Base-by-base conservation (phyloP, 2,888 invertebrate species). In the Orchesella flavescens region DNA sequence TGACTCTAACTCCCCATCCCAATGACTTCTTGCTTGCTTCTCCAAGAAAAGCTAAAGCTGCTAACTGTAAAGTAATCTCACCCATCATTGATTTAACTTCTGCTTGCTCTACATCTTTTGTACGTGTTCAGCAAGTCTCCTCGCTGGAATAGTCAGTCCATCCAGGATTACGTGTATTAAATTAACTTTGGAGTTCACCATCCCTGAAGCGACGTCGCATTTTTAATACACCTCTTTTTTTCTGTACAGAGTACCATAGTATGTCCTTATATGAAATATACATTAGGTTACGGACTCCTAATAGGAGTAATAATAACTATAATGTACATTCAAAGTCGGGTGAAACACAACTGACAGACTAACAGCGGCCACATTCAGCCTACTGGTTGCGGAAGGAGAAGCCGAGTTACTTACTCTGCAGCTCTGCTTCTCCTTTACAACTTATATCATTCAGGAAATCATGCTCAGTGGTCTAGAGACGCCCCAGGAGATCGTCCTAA, bases 401-500 rank as follows among this genome's bases (percentile, higher is more conserved):
- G 71, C 71, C 69, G 55, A 71, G 34, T 34, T 34, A 34, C 34
- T 34, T 34, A 4, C 3, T 2, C 34, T 34, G 34, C 34, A 34
- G 34, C 34, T 34, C 34, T 34, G 34, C 34, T 4, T 2, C 34
- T 34, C 34, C 34, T 34, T 34, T 34, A 34, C 34, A 34, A 34
- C 34, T 34, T 49, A 66, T 66, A 66, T 59, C 46, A 57, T 44
- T 77, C 57, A 34, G 34, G 34, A 34, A 63, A 77, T 77, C 65
- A 72, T 78, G 34, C 19, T 63, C 21, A 78, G 78, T 72, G 72
- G 72, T 72, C 72, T 57, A 80, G 63, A 24, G 57, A 73, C 66
- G 73, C 80, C 80, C 80, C 73, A 80, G 80, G 80, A 73, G 80
- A 72, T 71, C 72, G 46, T 79, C 71, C 63, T 55, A 59, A 53